Evolutionary conservation across 1,140 invertebrate species (phyloP).

Genomic region (Patella vulgata): DNA sequence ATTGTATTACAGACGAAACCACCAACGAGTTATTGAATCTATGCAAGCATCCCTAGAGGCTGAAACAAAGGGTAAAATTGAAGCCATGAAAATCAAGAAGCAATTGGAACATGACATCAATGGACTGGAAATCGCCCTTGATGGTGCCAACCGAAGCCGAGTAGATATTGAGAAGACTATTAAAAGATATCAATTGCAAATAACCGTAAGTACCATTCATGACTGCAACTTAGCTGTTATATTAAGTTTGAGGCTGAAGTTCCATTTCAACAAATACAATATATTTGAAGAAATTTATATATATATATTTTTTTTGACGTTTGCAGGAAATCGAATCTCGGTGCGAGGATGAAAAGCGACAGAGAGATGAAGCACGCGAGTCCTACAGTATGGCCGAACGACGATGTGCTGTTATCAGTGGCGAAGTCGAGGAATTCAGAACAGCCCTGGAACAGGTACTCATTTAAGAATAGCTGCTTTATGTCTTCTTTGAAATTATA

Average conservation of each 20-base stretch:
- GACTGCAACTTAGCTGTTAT: too few relatives aligned
- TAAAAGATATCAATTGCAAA: slow-evolving; percentile 94
- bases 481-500: too few relatives aligned
- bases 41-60: slow-evolving; percentile 99
- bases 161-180: slow-evolving; percentile 99
- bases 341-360: slow-evolving; percentile 95
- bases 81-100: slow-evolving; percentile 99
- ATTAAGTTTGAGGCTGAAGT: too few relatives aligned
- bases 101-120: slow-evolving; percentile 99
- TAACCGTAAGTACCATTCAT: slow-evolving; percentile 72
- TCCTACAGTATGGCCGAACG: slow-evolving; percentile 94
- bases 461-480: too few relatives aligned
- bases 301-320: neutral
- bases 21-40: slow-evolving; percentile 97
- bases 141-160: slow-evolving; percentile 78
- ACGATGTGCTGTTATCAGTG: slow-evolving; percentile 91
- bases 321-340: slow-evolving; percentile 71
- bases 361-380: slow-evolving; percentile 94
- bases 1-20: slow-evolving; percentile 84
- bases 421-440: slow-evolving; percentile 94
- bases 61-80: slow-evolving; percentile 97
- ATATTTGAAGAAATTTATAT: too few relatives aligned
- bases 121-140: slow-evolving; percentile 96
- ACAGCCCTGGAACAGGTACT: slow-evolving; percentile 86
- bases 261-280: too few relatives aligned